Percentiles rank a stretch among this genome's conserved stretches.
phyloP scores from a whole-genome alignment of 1,140 invertebrate species.

The Cydia pomonella region DNA sequence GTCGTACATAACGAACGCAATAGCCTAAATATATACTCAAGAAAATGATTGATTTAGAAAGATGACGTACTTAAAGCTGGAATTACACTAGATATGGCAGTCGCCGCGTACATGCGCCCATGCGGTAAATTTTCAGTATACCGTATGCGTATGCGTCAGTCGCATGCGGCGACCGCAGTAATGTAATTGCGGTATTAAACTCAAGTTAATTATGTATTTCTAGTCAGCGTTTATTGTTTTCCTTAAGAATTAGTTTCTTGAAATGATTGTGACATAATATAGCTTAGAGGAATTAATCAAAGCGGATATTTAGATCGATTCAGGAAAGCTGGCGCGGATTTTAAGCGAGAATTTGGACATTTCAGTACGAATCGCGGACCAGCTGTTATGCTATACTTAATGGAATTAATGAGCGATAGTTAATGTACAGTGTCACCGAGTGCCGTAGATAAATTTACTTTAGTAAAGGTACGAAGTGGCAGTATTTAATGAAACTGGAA shows the following conservation, averaged over 20 bases:
- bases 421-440: conserved; percentile 47
- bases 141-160: neutral
- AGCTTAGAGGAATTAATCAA: neutral
- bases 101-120: neutral
- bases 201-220: neutral
- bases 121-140: neutral
- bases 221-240: conserved; percentile 1
- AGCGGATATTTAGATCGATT: neutral
- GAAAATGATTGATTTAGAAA: neutral
- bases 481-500: conserved; percentile 61
- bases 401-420: conserved; percentile 7
- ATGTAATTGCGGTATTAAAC: conserved; percentile 3
- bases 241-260: neutral
- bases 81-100: neutral
- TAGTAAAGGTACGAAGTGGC: conserved; percentile 36
- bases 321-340: too few species aligned
- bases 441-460: conserved; percentile 57
- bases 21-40: conserved; percentile 14
- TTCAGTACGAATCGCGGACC: too few species aligned
- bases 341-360: too few species aligned
- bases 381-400: neutral
- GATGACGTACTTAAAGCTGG: neutral
- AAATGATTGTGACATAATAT: neutral
- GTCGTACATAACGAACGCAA: neutral
- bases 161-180: neutral